Percentiles rank a stretch among this genome's conserved stretches.
These are phyloP conservation scores for Ryuthela nishihirai DNA, from an alignment of 2,888 invertebrate species.

Conservation along the genomic window DNA sequence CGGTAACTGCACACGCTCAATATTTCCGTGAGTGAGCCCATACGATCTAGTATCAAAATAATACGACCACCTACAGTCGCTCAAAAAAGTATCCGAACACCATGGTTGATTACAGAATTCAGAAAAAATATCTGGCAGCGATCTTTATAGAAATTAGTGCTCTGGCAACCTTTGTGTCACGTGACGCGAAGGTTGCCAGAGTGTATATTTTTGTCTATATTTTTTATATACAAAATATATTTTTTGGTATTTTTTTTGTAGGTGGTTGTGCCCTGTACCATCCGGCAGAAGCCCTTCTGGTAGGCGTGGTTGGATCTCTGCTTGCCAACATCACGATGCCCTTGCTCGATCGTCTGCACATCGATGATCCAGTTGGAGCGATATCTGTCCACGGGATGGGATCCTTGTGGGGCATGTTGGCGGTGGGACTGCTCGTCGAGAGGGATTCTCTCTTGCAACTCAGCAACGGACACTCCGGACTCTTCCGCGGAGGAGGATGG, in stretches of 20 bases:
- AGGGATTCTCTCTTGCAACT: constrained; percentile 53
- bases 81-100: too few relatives aligned
- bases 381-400: constrained; percentile 73
- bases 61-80: too few relatives aligned
- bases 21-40: too few relatives aligned
- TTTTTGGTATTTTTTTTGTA: constrained; percentile 44
- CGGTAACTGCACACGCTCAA: too few relatives aligned
- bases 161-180: too few relatives aligned
- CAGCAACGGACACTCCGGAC: constrained; percentile 58
- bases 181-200: too few relatives aligned
- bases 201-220: too few relatives aligned
- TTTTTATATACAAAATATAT: not conserved
- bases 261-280: constrained; percentile 60
- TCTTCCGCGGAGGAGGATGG: constrained; percentile 57
- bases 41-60: too few relatives aligned
- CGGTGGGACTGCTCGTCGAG: constrained; percentile 37
- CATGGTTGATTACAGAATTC: too few relatives aligned
- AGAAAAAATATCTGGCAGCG: too few relatives aligned
- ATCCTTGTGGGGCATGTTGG: constrained; percentile 41
- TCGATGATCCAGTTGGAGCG: constrained; percentile 90
- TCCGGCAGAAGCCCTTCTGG: constrained; percentile 79
- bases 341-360: constrained; percentile 68
- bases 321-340: constrained; percentile 69
- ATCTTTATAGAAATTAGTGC: too few relatives aligned
- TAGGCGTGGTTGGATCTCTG: constrained; percentile 73